Conservation (phyloP, 1,140 invertebrate species). For the Saccostrea cuccullata region DNA sequence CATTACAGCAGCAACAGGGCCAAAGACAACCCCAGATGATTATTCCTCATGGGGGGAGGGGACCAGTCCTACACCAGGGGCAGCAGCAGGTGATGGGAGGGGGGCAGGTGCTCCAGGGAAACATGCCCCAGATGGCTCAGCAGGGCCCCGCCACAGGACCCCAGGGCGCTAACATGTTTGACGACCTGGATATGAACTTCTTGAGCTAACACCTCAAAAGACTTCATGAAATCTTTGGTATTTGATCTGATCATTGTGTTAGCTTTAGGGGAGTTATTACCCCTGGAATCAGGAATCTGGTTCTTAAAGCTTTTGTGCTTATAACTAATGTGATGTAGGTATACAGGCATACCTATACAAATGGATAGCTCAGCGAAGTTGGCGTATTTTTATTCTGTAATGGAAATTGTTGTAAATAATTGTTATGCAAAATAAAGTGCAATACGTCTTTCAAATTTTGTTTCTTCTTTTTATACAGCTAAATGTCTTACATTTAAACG, state of each 20-base stretch:
- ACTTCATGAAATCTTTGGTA: not conserved
- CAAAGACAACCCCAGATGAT: slow-evolving; percentile 32
- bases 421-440: slow-evolving; percentile 19
- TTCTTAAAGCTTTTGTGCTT: not conserved
- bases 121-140: slow-evolving; percentile 22
- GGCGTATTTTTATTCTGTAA: not conserved
- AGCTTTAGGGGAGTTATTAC: not conserved
- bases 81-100: slow-evolving; percentile 5
- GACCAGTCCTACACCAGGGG: not conserved
- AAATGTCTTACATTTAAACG: not conserved
- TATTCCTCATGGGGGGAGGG: not conserved
- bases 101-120: slow-evolving; percentile 24
- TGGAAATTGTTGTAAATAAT: not conserved
- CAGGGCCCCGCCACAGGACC: not conserved
- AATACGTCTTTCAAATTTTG: not conserved
- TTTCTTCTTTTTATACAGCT: not conserved
- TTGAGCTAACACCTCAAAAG: not conserved
- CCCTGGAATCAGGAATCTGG: not conserved
- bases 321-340: not conserved
- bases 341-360: too few relatives aligned
- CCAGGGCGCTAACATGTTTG: slow-evolving; percentile 14
- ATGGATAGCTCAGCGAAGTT: not conserved
- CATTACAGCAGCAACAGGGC: not conserved
- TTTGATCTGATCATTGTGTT: not conserved
- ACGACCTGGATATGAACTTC: slow-evolving; percentile 7